Evolutionary conservation across 2,797 vertebrate genomes (phyloP), one percentile per base, ranked within the genome.

Genomic region (Poeciliopsis presidionis): DNA sequence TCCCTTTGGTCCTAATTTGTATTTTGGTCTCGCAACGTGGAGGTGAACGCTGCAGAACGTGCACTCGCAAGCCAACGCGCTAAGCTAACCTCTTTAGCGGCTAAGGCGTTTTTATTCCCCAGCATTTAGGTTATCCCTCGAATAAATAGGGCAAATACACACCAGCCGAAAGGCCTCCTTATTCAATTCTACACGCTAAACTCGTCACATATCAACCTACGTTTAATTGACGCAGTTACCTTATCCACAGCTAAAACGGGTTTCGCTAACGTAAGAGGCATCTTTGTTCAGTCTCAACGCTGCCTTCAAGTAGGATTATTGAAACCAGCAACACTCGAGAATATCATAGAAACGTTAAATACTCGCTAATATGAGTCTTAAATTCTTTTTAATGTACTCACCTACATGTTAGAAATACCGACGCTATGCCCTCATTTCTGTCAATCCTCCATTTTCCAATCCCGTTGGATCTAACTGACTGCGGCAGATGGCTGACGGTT

Each of bases 381-480:
- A 25, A 28, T 30, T 0, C 4, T 28, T 69, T 28, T 69, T 83
- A 45, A 45, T 46, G 47, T 47, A 93, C 92, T 88, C 88, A 95
- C 94, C 90, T 85, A 90, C 43, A 69, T 18, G 3, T 33, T 73
- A 85, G 75, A 88, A 87, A 91, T 87, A 77, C 63, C 72, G 84
- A 86, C 55, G 77, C 76, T 81, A 51, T 89, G 89, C 86, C 87
- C 89, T 95, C 90, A 88, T 33, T 82, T 85, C 85, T 84, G 69
- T 90, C 90, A 93, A 74, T 94, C 96, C 94, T 95, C 96, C 95
- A 96, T 96, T 95, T 96, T 95, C 95, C 94, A 81, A 92, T 94
- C 94, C 90, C 90, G 90, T 89, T 92, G 90, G 88, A 89, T 88
- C 85, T 90, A 81, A 89, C 84, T 84, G 92, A 94, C 93, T 94